phyloP scores from a whole-genome alignment of 2,888 invertebrate species.

The Apomyelois bistriatella region DNA sequence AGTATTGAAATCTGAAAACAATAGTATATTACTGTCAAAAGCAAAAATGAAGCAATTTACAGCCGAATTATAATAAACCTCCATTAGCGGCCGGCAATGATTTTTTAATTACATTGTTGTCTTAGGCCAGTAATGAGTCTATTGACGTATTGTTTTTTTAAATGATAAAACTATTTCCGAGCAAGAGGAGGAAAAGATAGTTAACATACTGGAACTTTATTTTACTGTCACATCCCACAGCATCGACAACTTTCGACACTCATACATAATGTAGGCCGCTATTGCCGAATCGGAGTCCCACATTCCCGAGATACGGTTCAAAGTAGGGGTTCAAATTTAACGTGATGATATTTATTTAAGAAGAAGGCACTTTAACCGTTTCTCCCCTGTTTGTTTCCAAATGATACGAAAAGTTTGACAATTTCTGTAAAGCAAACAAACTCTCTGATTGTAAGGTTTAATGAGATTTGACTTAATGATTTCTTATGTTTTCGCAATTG shows the following conservation, averaged over 20 bases:
- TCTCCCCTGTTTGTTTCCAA: conserved; percentile 13
- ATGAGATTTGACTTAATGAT: too few relatives aligned
- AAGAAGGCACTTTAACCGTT: conserved; percentile 12
- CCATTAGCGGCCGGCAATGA: too few relatives aligned
- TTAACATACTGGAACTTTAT: neutral
- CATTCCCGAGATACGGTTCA: conserved; percentile 18
- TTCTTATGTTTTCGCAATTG: too few relatives aligned
- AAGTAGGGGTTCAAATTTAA: conserved; percentile 43
- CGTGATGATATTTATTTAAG: conserved; percentile 53
- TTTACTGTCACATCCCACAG: neutral
- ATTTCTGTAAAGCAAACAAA: neutral
- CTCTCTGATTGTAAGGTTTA: neutral
- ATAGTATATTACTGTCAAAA: too few relatives aligned
- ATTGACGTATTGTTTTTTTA: too few relatives aligned
- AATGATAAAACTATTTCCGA: too few relatives aligned
- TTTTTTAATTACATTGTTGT: too few relatives aligned
- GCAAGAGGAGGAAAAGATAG: too few relatives aligned
- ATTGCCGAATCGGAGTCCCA: conserved; percentile 32
- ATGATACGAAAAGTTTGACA: neutral
- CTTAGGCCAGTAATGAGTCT: too few relatives aligned
- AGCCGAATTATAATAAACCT: too few relatives aligned
- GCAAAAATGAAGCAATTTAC: too few relatives aligned
- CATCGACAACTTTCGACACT: conserved; percentile 17
- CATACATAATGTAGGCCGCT: conserved; percentile 48
- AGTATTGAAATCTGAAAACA: too few relatives aligned